A percentile compares a stretch with the other conserved stretches of the same genome.
Evolutionary conservation across 2,797 vertebrate genomes (phyloP).

Genomic region (Neomorphus geoffroyi): DNA sequence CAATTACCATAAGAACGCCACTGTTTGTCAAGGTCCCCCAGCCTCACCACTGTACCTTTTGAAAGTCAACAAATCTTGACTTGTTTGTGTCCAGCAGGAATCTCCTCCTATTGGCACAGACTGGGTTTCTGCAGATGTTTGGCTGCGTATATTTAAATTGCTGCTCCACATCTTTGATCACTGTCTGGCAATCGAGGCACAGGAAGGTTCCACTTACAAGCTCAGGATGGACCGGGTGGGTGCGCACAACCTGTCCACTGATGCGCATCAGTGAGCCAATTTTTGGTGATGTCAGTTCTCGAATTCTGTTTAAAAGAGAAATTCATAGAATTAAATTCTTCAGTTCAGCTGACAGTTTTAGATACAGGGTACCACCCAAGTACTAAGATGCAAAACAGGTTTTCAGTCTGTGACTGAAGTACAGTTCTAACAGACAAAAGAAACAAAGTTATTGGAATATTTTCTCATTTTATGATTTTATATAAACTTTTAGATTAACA

Average conservation of each 20-base stretch:
- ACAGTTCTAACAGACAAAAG: neutral
- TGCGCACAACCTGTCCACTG: slow-evolving; percentile 96
- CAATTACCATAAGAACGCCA: neutral
- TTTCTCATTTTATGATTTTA: neutral
- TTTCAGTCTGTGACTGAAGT: neutral
- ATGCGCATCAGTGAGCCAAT: slow-evolving; percentile 94
- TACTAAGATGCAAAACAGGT: neutral
- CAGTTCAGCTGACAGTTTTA: neutral
- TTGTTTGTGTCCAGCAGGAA: slow-evolving; percentile 98
- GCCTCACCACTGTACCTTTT: slow-evolving; percentile 83
- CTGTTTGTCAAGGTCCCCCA: rapidly evolving
- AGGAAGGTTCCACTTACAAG: slow-evolving; percentile 95
- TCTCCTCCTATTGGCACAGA: slow-evolving; percentile 93
- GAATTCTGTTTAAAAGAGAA: slow-evolving; percentile 82
- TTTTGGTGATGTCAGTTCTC: slow-evolving; percentile 91
- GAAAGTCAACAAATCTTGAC: slow-evolving; percentile 97
- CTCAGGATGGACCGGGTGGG: slow-evolving; percentile 96
- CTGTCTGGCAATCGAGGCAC: slow-evolving; percentile 95
- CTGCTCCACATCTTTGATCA: slow-evolving; percentile 94
- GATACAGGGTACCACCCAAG: neutral
- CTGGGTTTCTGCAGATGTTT: slow-evolving; percentile 95
- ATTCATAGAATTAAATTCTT: neutral
- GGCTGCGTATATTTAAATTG: slow-evolving; percentile 98
- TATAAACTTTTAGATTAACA: neutral
- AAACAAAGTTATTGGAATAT: neutral